phyloP scores from a whole-genome alignment of 2,888 invertebrate species.

The Odontocolon sp. region DNA sequence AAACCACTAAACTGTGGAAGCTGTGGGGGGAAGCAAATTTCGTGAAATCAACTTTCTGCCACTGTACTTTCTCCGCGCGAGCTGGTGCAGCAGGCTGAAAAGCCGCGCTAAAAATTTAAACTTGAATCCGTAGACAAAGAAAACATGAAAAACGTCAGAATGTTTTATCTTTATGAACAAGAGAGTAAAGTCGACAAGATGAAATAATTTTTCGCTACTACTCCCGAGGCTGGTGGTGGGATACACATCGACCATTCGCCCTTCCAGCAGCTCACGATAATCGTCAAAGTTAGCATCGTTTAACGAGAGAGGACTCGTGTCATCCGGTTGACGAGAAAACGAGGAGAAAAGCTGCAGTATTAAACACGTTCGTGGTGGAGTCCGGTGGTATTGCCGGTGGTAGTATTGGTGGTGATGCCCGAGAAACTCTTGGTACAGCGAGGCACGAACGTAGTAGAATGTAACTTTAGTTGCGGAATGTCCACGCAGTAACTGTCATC shows the following conservation, averaged over 20 bases:
- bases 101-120: too few species aligned
- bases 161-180: too few species aligned
- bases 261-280: slow-evolving; percentile 11
- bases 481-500: slow-evolving; percentile 41
- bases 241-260: not conserved
- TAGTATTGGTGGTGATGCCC: not conserved
- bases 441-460: slow-evolving; percentile 18
- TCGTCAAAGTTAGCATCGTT: slow-evolving; percentile 46
- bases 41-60: too few species aligned
- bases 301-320: slow-evolving; percentile 33
- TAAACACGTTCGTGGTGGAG: slow-evolving; percentile 4
- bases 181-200: too few species aligned
- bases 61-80: too few species aligned
- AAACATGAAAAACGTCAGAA: too few species aligned
- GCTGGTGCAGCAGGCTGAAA: too few species aligned
- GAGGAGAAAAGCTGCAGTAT: slow-evolving; percentile 9
- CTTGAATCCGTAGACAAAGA: too few species aligned
- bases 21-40: too few species aligned
- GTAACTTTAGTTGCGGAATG: slow-evolving; percentile 44
- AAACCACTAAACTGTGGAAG: too few species aligned
- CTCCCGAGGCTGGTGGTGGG: not conserved
- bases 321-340: slow-evolving; percentile 1
- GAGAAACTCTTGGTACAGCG: slow-evolving; percentile 16
- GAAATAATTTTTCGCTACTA: too few species aligned
- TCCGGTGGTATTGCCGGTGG: not conserved